Base-by-base conservation (phyloP, 1,140 invertebrate species). In the Meloidogyne floridensis region DNA sequence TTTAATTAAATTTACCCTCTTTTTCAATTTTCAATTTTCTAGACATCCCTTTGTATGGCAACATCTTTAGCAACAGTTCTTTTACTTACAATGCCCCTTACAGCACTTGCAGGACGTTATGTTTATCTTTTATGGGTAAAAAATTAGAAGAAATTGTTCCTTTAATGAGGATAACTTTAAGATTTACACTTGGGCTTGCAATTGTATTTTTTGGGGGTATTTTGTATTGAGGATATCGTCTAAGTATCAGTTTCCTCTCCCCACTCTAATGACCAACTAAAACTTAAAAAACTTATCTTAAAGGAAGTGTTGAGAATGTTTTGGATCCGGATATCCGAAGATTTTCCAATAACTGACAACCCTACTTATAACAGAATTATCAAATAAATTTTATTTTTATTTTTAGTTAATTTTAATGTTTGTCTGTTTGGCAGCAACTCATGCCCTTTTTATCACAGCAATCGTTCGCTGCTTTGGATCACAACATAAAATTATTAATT, bases 51-150 rank as follows among this genome's bases (percentile, higher is more conserved):
- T 32, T 88, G 83, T 11, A 79, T 83, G 18, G 89, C 88, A 15
- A 88, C 87, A 3, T 84, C 83, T 72, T 65, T 87, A 5, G 88
- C 88, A 11, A 84, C 86, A 5, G 86, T 82, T 20, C 83, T 89
- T 51, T 80, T 89, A n/a, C 73, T 89, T 3, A 90, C 88, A 32
- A 90, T 89, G 89, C 88, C 88, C 15, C 43, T 89, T 51, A 89
- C 88, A 8, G 79, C 85, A 20, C 69, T 81, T 32, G 81, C 86
- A 3, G 89, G 88, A 13, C 86, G 83, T 75, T 85, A 81, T 77
- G 82, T 84, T 10, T 89, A 84, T 76, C 80, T 89, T 15, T 72
- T 90, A 20, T 89, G 87, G 87, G 85, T 90, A 20, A 70, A 69
- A 84, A 59, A 32, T 32, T 32, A 32, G 32, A 32, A 32, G 1